Evolutionary conservation across 1,140 invertebrate genomes (phyloP), one percentile per base, ranked within the genome.

Genomic region (Penaeus japonicus): DNA sequence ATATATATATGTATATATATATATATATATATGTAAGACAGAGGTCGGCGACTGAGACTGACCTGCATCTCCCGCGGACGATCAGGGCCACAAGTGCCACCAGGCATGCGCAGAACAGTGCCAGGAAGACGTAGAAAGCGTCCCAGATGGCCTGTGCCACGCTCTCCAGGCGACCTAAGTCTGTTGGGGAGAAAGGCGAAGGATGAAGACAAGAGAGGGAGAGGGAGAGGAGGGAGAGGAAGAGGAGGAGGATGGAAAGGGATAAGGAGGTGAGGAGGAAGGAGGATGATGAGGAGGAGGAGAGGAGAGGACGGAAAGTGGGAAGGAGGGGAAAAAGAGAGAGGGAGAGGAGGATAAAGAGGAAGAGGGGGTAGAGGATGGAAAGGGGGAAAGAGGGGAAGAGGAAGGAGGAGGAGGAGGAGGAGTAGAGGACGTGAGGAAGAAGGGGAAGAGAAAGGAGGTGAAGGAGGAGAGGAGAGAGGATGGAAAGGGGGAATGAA

Each of bases 121-220:
- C 87, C 62, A 89, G 81, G 57, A 89, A 89, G 24, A 89, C 81
- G 70, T 89, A 89, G 73, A 89, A 89, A 35, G 87, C 87, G 81
- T 89, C 87, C 87, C 87, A 89, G 17, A 89, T 84, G 2, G 87
- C 87, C 73, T 89, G 81, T 0, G 87, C 87, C 54, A 89, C 70
- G 17, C 81, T 27, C 5, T 47, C 65, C 20, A 89, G 87, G 3
- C 62, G 35, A 30, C 53, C 57, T n/a, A 84, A 20, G 7, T 84
- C 87, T 89, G 87, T 30, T 73, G n/a, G 27, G 54, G 53, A 24
- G 22, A 24, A 17, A 22, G 47, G 2, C 18, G 35, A 47, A 39
- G 24, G 10, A 80, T 22, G 53, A 20, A 80, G 18, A 81, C 20
- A 24, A 81, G 53, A 57, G 20, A 57, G 20, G 22, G 24, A 2